phyloP scores from a whole-genome alignment of 2,888 invertebrate species.

The Lampropteryx suffumata region DNA sequence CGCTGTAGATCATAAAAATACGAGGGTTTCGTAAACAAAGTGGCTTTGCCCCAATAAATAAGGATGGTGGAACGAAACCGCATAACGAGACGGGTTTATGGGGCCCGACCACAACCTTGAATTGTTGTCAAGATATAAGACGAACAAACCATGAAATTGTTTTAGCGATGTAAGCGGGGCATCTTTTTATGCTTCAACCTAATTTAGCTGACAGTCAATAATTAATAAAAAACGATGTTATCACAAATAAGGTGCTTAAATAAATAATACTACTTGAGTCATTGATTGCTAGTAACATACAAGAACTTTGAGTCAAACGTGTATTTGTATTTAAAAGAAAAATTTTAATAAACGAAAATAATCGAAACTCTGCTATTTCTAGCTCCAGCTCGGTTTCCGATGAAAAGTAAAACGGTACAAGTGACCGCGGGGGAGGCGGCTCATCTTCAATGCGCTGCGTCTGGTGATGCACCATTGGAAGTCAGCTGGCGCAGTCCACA shows the following conservation, averaged over 20 bases:
- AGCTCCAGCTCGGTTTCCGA: slow-evolving; percentile 93
- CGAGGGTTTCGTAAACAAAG: slow-evolving; percentile 55
- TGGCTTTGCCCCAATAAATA: slow-evolving; percentile 53
- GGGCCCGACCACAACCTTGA: slow-evolving; percentile 33
- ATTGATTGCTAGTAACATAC: too few species aligned
- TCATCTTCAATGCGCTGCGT: slow-evolving; percentile 92
- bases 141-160: slow-evolving; percentile 29
- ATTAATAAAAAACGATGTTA: slow-evolving; percentile 1
- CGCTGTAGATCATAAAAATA: slow-evolving; percentile 54
- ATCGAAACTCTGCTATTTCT: slow-evolving; percentile 17
- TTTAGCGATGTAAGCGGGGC: slow-evolving; percentile 13
- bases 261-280: too few species aligned
- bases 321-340: too few species aligned
- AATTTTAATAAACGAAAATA: too few species aligned
- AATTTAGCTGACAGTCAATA: slow-evolving; percentile 7
- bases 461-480: slow-evolving; percentile 94
- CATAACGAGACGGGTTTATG: slow-evolving; percentile 42
- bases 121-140: slow-evolving; percentile 34
- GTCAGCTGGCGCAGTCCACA: slow-evolving; percentile 93
- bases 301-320: too few species aligned
- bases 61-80: slow-evolving; percentile 41
- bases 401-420: slow-evolving; percentile 91
- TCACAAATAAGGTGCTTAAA: neutral
- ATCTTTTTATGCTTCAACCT: slow-evolving; percentile 5
- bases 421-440: slow-evolving; percentile 92